Conservation (phyloP, 2,113 vertebrate species). For the Crotalus horridus region DNA sequence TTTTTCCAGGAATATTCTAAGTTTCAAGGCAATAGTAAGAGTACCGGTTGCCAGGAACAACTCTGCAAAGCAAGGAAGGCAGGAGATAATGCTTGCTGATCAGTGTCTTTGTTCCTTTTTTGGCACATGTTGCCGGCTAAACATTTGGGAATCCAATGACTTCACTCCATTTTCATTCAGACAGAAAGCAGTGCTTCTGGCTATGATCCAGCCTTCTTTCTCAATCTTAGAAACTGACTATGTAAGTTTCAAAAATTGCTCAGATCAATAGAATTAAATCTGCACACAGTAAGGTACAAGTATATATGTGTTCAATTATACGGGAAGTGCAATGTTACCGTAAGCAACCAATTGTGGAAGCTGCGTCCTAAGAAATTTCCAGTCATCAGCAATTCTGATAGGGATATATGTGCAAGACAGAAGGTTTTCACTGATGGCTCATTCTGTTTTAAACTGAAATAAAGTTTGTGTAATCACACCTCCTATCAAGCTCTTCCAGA, state of each 20-base stretch:
- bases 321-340: neutral
- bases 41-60: neutral
- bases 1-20: neutral
- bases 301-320: neutral
- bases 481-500: neutral
- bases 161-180: neutral
- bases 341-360: neutral
- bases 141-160: conserved; percentile 11
- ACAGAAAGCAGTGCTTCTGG: neutral
- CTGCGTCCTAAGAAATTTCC: neutral
- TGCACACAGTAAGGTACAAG: neutral
- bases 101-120: conserved; percentile 28
- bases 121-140: conserved; percentile 55
- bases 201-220: neutral
- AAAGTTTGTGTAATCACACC: neutral
- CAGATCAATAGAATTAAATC: neutral
- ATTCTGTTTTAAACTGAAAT: neutral
- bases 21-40: neutral
- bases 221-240: neutral
- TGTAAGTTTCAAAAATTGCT: neutral
- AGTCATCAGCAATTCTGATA: neutral
- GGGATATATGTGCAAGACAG: neutral
- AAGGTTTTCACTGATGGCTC: neutral
- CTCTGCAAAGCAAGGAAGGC: conserved; percentile 7
- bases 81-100: neutral